Base-by-base conservation (phyloP, 1,140 invertebrate species). In the Leguminivora glycinivorella region DNA sequence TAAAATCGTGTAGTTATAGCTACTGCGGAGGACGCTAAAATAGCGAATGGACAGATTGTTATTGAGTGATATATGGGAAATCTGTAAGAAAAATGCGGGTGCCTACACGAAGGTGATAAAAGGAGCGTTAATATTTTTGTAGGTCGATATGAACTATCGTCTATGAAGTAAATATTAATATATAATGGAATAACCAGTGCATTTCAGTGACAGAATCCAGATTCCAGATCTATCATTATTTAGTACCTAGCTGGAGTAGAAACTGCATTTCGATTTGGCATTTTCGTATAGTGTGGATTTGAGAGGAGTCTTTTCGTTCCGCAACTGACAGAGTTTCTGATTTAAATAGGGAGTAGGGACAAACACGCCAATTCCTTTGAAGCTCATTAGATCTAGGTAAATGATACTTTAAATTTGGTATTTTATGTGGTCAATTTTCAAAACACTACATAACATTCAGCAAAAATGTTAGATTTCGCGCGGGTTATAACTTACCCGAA, bases 1-100 rank as follows among this genome's bases (percentile, higher is more conserved):
- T 63, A 63, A 63, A 63, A 63, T 63, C 25, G 14, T n/a, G 25
- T 52, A 52, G 47, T 22, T 63, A 63, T 63, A n/a, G 26, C 26
- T 60, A 34, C 26, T 29, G 58, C 58, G 24, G 24, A 14, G 58
- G 19, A n/a, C 25, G 58, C 58, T 63, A 29, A 63, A 29, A 29
- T 34, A n/a, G n/a, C 26, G 17, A 63, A 63, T 9, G 58, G 14
- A 17, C 14, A 60, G 25, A 60, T 60, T 60, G 14, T 22, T 63
- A 63, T 31, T 63, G 17, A 34, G 4, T 63, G 58, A 34, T 17
- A 29, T 7, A 63, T 34, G 14, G 26, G 1, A 52, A 52, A 52
- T 52, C 17, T 22, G 17, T 52, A 2, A 52, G 6, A 52, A 52
- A 52, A 19, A 19, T 10, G 47, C 7, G 19, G 19, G 22, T 17